These are phyloP conservation scores for Sturnus vulgaris DNA, from an alignment of 2,113 vertebrate species.

Conservation along the genomic window DNA sequence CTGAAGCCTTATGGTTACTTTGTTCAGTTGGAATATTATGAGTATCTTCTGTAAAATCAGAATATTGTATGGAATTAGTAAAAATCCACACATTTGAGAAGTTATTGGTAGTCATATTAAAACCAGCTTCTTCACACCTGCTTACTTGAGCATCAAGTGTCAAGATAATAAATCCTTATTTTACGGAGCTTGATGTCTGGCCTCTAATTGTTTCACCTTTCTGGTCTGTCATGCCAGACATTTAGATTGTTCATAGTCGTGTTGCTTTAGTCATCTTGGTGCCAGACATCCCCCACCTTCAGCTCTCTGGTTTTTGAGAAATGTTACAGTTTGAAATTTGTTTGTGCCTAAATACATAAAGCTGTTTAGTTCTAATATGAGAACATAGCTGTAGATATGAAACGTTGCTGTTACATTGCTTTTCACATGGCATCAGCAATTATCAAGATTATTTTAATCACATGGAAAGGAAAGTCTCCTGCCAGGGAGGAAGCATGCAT, in stretches of 20 bases:
- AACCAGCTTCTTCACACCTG: neutral
- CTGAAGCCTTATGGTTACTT: neutral
- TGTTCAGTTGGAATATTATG: neutral
- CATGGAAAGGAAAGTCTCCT: neutral
- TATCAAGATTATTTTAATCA: neutral
- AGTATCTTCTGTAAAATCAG: neutral
- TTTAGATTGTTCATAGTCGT: neutral
- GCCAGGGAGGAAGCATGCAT: neutral
- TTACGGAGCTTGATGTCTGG: neutral
- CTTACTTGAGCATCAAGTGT: neutral
- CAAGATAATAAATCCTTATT: neutral
- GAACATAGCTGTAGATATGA: neutral
- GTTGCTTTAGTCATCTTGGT: neutral
- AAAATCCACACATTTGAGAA: neutral
- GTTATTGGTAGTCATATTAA: neutral
- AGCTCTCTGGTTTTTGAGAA: neutral
- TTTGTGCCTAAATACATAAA: neutral
- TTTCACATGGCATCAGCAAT: neutral
- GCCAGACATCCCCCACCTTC: neutral
- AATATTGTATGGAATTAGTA: neutral
- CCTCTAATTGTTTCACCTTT: neutral
- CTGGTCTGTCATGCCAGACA: neutral
- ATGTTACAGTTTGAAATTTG: neutral
- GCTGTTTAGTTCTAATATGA: neutral
- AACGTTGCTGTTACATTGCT: neutral